These are phyloP conservation scores for Brevimyrus niger DNA, from an alignment of 2,113 vertebrate species.

Conservation along the genomic window DNA sequence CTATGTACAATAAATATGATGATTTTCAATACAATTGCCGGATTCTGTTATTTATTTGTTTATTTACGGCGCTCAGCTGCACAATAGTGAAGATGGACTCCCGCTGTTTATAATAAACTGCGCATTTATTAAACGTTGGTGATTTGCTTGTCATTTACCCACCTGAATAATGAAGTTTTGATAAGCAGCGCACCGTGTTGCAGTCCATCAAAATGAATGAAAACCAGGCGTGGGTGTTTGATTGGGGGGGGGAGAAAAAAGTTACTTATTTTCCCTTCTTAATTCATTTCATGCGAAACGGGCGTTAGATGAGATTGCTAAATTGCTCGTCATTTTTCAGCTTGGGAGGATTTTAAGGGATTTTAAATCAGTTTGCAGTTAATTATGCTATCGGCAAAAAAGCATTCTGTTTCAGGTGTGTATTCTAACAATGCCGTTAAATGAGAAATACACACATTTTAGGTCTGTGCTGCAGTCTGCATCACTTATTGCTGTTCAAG, in stretches of 20 bases:
- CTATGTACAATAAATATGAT: neutral
- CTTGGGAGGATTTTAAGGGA: neutral
- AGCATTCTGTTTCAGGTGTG: neutral
- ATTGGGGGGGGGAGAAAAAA: neutral
- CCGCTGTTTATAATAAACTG: neutral
- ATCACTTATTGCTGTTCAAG: neutral
- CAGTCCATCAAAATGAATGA: slow-evolving; percentile 8
- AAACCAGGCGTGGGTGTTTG: neutral
- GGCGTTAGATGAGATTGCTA: neutral
- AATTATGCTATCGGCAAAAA: neutral
- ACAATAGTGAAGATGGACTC: too few species aligned
- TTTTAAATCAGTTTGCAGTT: neutral
- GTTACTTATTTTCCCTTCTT: too few species aligned
- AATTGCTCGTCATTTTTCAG: neutral
- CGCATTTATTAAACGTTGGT: neutral
- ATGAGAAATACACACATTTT: neutral
- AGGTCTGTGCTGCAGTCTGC: neutral
- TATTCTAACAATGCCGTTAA: neutral
- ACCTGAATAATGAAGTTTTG: neutral
- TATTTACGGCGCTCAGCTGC: neutral
- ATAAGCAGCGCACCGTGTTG: neutral
- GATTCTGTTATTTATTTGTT: neutral
- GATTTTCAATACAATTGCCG: neutral
- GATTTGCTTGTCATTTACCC: neutral
- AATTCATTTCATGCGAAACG: neutral